Evolutionary conservation across 2,113 vertebrate genomes (phyloP), one percentile per base, ranked within the genome.

Genomic region (Ammodytes dubius): DNA sequence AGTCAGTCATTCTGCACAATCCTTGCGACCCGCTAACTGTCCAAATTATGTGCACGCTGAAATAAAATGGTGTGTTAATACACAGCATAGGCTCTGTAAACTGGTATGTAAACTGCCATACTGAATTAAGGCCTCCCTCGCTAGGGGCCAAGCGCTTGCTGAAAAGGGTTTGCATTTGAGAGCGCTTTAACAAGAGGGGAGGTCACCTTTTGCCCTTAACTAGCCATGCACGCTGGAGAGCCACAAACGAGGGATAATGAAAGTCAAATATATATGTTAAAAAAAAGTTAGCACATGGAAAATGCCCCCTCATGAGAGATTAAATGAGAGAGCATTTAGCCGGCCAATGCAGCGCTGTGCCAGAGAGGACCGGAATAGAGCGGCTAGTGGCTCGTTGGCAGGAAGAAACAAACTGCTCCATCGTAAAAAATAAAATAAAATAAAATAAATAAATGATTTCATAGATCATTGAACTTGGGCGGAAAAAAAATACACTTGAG

Each of bases 91-190:
- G 27, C 27, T 27, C 27, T 27, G 27, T 1, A 27, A 27, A 27
- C 27, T 27, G 27, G 27, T 27, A 27, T 27, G 27, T 27, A 27
- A 27, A 27, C 27, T 81, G 87, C 82, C 89, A 83, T 53, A 46
- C 85, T 82, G 70, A 90, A 89, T 88, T 77, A 87, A 88, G 80
- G 74, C 74, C 75, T 87, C 59, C 35, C 80, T 79, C 40, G 45
- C 63, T 53, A 77, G 54, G 71, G 74, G 77, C 68, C 81, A 79
- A 88, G 79, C 1, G 74, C 58, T 73, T 9, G n/a, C 67, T 77
- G 67, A 89, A 77, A 39, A 76, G 63, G 70, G 81, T 79, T 27
- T 77, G 65, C 60, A 12, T 84, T 86, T 1, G 14, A 81, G 79
- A 76, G 84, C 57, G 54, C 81, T 88, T 74, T 69, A 68, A 77